Base-by-base conservation (phyloP, 2,113 vertebrate genomes). In the Serilophus lunatus region DNA sequence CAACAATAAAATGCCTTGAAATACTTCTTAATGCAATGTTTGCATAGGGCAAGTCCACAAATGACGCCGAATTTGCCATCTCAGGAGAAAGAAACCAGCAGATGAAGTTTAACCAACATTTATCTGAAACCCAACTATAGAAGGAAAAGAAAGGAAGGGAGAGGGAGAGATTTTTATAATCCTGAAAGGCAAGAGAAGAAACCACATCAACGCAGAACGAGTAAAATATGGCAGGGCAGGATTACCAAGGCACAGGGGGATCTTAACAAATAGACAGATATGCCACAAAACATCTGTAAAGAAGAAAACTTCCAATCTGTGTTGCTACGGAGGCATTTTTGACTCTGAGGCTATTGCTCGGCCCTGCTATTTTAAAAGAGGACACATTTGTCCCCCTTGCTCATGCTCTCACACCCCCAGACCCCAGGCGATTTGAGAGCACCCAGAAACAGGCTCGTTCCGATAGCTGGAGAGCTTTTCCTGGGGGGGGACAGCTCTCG, bases 41-140 rank as follows among this genome's bases (percentile, higher is more conserved):
- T 92, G 86, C 74, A 17, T 61, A 50, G 72, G 87, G 72, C 65
- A 49, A 92, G 53, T 72, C 51, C 26, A 22, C 84, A 80, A 90
- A 66, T 45, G 78, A 95, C 33, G 35, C 76, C 81, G 69, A 81
- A 50, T 93, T 96, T 96, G 70, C 95, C 92, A 91, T 95, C 57
- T 25, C 35, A 28, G 54, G 45, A 61, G 54, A 90, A 78, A 64
- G 54, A 79, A 86, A 87, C 75, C 47, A 86, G 85, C 61, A 69
- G 71, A 70, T 75, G 77, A 95, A 57, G 86, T 80, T 69, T 88
- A 94, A 91, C 80, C 91, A 83, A 68, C 91, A 90, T 96, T 96
- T 96, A 70, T 86, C 85, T 10, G 35, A 95, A 91, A 96, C 92
- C 83, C 14, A 13, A 25, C 35, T 76, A 78, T 18, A 47, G 69